phyloP scores from a whole-genome alignment of 2,797 vertebrate genomes.

The Enteromius treurensis region DNA sequence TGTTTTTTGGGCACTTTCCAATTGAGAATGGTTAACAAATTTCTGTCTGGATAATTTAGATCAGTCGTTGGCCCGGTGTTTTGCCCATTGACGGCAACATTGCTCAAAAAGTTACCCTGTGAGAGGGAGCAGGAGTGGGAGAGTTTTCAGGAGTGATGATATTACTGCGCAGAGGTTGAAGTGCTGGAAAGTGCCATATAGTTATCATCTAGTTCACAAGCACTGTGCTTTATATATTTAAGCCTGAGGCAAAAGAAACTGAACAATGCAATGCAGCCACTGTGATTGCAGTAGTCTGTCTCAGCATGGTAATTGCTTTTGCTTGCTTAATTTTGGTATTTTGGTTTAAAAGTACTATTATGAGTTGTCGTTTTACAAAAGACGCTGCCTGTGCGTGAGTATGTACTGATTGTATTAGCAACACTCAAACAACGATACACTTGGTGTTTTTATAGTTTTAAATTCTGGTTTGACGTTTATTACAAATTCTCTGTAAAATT shows the following conservation, averaged over 20 bases:
- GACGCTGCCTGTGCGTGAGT: not conserved
- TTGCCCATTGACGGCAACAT: too few relatives aligned
- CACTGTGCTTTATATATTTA: not conserved
- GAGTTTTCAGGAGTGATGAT: too few relatives aligned
- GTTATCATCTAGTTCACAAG: not conserved
- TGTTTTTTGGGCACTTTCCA: too few relatives aligned
- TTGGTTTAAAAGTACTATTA: not conserved
- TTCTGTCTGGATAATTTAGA: too few relatives aligned
- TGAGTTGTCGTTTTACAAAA: not conserved
- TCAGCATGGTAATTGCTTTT: not conserved
- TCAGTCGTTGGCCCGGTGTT: too few relatives aligned
- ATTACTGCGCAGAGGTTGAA: too few relatives aligned
- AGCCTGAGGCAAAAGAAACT: not conserved
- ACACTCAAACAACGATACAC: not conserved
- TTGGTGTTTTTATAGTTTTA: not conserved
- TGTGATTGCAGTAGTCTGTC: not conserved
- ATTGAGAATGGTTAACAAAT: too few relatives aligned
- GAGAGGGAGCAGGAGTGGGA: too few relatives aligned
- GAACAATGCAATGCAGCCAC: not conserved
- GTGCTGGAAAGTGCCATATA: too few relatives aligned
- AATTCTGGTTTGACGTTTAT: not conserved
- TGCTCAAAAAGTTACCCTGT: too few relatives aligned
- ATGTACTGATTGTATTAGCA: not conserved
- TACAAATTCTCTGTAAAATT: not conserved
- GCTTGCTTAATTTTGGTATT: not conserved